phyloP scores from a whole-genome alignment of 2,888 invertebrate genomes.

The Hymenopus coronatus region DNA sequence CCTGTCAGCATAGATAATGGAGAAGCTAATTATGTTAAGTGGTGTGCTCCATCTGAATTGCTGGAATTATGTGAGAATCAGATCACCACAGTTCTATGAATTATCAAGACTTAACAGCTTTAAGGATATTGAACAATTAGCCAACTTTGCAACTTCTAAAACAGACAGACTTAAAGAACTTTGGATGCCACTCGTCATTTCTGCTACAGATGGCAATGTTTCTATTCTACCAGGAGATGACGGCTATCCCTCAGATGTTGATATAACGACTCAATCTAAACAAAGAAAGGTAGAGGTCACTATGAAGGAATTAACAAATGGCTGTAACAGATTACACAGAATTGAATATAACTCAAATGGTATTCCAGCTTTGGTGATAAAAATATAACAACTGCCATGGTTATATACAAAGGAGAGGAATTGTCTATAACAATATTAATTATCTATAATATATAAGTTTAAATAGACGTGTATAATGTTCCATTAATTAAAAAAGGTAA shows the following conservation, averaged over 20 bases:
- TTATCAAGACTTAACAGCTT: constrained; percentile 60
- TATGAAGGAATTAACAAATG: not conserved
- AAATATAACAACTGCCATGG: not conserved
- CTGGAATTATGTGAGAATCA: constrained; percentile 47
- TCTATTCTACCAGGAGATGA: constrained; percentile 61
- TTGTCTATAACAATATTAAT: too few relatives aligned
- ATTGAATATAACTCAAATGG: constrained; percentile 22
- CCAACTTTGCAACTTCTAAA: constrained; percentile 57
- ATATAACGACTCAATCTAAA: constrained; percentile 29
- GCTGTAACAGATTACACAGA: constrained; percentile 29
- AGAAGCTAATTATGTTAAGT: constrained; percentile 61
- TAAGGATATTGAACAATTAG: constrained; percentile 55
- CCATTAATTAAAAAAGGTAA: too few relatives aligned
- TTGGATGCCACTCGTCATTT: constrained; percentile 54
- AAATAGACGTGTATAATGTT: too few relatives aligned
- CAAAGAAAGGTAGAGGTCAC: not conserved
- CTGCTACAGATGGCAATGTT: constrained; percentile 58
- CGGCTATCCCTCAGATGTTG: constrained; percentile 48
- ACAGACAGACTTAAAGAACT: constrained; percentile 55
- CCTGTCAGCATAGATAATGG: constrained; percentile 50
- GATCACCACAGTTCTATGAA: constrained; percentile 77
- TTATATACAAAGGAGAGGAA: too few relatives aligned
- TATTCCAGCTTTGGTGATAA: constrained; percentile 6
- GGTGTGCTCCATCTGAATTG: constrained; percentile 59
- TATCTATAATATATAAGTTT: too few relatives aligned